Evolutionary conservation across 2,888 invertebrate genomes (phyloP).

Genomic region (Drosophila crucigera): DNA sequence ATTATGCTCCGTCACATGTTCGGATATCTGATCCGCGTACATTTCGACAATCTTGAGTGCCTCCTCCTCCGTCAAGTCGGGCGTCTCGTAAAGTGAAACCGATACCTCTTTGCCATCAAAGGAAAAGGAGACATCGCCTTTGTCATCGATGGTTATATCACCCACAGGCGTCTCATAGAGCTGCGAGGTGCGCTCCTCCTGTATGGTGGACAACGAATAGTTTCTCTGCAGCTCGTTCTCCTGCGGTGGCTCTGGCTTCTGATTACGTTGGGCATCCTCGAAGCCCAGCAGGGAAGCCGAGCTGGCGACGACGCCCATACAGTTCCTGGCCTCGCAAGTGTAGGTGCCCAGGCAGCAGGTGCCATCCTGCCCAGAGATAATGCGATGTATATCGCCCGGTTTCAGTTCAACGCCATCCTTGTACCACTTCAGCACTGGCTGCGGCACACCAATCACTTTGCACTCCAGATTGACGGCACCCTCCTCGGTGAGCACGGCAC

Average conservation of each 20-base stretch:
- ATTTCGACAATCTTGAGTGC: constrained; percentile 96
- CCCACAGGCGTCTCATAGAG: constrained; percentile 93
- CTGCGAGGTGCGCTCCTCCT: constrained; percentile 95
- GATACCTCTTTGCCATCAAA: constrained; percentile 97
- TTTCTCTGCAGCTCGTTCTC: constrained; percentile 88
- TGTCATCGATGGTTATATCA: constrained; percentile 91
- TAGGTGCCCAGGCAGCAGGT: constrained; percentile 96
- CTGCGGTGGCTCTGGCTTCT: constrained; percentile 85
- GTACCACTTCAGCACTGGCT: constrained; percentile 96
- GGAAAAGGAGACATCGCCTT: constrained; percentile 94
- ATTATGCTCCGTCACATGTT: constrained; percentile 94
- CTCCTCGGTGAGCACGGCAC: constrained; percentile 94
- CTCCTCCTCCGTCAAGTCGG: constrained; percentile 96
- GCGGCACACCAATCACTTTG: constrained; percentile 96
- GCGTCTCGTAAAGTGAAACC: constrained; percentile 95
- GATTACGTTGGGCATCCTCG: constrained; percentile 89
- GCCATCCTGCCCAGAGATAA: constrained; percentile 95
- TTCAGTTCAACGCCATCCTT: constrained; percentile 95
- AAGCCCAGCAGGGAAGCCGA: constrained; percentile 95
- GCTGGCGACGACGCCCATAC: constrained; percentile 95
- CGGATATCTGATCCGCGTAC: constrained; percentile 96
- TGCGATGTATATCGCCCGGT: constrained; percentile 95
- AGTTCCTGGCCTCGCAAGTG: constrained; percentile 95
- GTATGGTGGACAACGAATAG: constrained; percentile 95
- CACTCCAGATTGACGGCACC: constrained; percentile 96